Base-by-base conservation (phyloP, 2,888 invertebrate genomes). In the Drosophila melanosoma region DNA sequence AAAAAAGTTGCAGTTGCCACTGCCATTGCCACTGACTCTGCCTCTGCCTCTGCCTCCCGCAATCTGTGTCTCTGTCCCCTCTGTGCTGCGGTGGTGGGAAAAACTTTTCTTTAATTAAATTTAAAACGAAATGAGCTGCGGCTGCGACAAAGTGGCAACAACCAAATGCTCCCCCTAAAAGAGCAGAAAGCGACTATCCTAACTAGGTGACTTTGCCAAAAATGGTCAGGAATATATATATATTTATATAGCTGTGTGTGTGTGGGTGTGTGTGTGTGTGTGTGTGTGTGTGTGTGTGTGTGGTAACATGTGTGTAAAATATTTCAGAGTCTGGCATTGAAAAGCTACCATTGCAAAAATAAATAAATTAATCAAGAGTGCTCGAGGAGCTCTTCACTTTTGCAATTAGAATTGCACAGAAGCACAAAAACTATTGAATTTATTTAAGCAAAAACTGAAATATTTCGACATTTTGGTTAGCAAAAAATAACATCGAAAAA, bases 21-120 rank as follows among this genome's bases (percentile, higher is more conserved):
- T 76, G 57, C 60, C 60, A 40, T 26, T 36, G 45, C 56, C 49
- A 51, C 32, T 52, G 33, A 42, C 49, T 49, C 49, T 52, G 33
- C 51, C 49, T 49, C 49, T 48, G 17, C 8, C 26, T 17, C 15
- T 15, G 45, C 20, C 20, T 4, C 51, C 12, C 52, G 38, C 23
- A 8, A 33, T 33, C 38, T 42, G 45, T 33, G 48, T 36, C 40
- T 40, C n/a, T 42, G 20, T 42, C 51, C 51, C 52, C 15, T 49
- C 48, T 64, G 57, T 64, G 57, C 54, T 51, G 54, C 35, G 69
- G 71, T 58, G 66, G 70, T 60, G 52, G 59, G 40, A 54, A 62
- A 84, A 90, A 90, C 63, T 87, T 87, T 88, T 81, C 74, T 81
- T 81, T 87, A 90, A 90, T 89, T 90, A 88, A 87, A 89, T 88